Evolutionary conservation across 2,888 invertebrate species (phyloP).

Genomic region (Amiota mariae): DNA sequence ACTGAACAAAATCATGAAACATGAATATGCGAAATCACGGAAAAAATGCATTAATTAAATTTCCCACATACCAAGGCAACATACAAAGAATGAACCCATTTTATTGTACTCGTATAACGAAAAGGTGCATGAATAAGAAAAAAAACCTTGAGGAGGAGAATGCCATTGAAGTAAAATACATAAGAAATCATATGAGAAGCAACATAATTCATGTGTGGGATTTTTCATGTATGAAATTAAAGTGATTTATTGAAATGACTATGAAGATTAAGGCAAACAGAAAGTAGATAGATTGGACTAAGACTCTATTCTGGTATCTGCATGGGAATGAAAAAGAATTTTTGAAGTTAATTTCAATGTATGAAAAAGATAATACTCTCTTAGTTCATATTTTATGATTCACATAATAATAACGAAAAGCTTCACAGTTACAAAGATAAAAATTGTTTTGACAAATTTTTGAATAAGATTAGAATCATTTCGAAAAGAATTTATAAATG

Average conservation of each 20-base stretch:
- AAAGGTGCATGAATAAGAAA: too few relatives aligned
- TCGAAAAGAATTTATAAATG: constrained; percentile 10
- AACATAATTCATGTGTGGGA: constrained; percentile 10
- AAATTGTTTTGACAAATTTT: neutral
- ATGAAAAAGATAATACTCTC: neutral
- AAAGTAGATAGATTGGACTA: too few relatives aligned
- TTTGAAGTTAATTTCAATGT: too few relatives aligned
- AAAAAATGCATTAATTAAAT: constrained; percentile 65
- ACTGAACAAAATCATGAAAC: constrained; percentile 44
- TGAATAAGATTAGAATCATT: neutral
- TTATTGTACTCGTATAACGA: constrained; percentile 22
- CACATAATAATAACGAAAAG: neutral
- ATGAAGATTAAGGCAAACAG: neutral
- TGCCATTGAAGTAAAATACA: neutral
- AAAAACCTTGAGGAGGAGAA: neutral
- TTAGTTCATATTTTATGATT: neutral
- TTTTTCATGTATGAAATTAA: constrained; percentile 14
- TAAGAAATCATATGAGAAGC: neutral
- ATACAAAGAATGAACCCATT: neutral
- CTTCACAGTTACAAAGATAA: neutral
- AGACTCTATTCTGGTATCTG: too few relatives aligned
- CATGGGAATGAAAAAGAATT: too few relatives aligned
- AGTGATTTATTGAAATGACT: constrained; percentile 22
- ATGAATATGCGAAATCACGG: constrained; percentile 66
- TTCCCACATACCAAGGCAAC: constrained; percentile 32